Base-by-base conservation (phyloP, 2,113 vertebrate species). In the Rattus rattus region DNA sequence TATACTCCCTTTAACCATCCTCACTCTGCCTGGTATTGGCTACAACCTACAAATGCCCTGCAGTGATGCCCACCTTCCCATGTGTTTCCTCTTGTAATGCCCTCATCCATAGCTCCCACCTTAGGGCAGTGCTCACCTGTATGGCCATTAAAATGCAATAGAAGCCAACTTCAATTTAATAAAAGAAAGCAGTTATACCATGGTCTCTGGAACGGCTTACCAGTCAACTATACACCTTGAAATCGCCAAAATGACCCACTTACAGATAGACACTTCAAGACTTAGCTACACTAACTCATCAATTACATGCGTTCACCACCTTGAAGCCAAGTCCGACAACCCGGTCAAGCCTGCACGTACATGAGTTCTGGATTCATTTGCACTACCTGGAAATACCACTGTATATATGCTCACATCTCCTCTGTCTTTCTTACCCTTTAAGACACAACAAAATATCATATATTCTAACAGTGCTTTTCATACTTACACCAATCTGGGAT, bases 341-440 rank as follows among this genome's bases (percentile, higher is more conserved):
- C 14, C 43, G 61, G 20, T 72, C 36, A 67, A 28, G 52, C 19
- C 28, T 90, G 49, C 47, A 81, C 12, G n/a, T 49, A 39, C 49
- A 4, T 63, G 20, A 1, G 24, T 20, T 4, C 14, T 73, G 59
- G 28, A 4, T 30, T 28, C 28, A 72, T 16, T 72, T 12, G 43
- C 49, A 90, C n/a, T 30, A 9, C 36, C 16, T 91, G 26, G 30
- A 77, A 95, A 90, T 90, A 1, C 14, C 26, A 93, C 69, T 84
- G 33, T 67, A 12, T 16, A 13, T 69, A 22, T 63, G 52, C 6
- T 94, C n/a, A n/a, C 22, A 43, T 14, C 80, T 56, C 14, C 89
- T 61, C 43, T 91, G 86, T 69, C 52, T 92, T 88, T 54, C 28
- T 89, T 26, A 61, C 13, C 13, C 79, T 72, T 91, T 83, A 97